Evolutionary conservation across 2,888 invertebrate genomes (phyloP), one percentile per base, ranked within the genome.

Genomic region (Andricus curvator): DNA sequence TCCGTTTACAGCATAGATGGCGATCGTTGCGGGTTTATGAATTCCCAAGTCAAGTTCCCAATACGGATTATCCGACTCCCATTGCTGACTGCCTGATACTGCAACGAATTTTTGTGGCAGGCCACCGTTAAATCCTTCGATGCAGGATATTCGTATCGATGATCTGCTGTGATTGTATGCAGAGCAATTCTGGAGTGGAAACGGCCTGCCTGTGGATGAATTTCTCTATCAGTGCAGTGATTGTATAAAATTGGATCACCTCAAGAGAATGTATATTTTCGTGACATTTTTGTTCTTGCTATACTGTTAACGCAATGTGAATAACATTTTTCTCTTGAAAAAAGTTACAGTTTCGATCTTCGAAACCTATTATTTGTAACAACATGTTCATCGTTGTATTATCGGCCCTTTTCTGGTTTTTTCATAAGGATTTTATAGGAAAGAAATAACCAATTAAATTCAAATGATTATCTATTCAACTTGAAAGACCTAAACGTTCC

Each of bases 61-160:
- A 79, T 89, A 85, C 48, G 92, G 92, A 77, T 83, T 89, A 79
- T 85, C 77, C 76, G 92, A 92, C 82, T 91, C 92, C 84, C 89
- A 85, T 37, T 90, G 89, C 70, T 86, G 89, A 77, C 91, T 88
- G 84, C 89, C 90, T 70, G 89, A 89, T 60, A 90, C 87, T 20
- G 92, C 92, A 83, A 97, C 94, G 93, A 98, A 98, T 88, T 95
- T 96, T 93, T 98, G 98, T 2, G 97, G 97, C 77, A 97, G 94
- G 4, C 97, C 97, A 62, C 97, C 97, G 89, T 97, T 97, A 93
- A 97, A 97, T 88, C 97, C 96, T 93, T 97, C 97, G 79, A 96
- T 95, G 93, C 98, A 98, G 86, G 97, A 97, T 86, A 98, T 97
- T 93, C 96, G 96, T 84, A 98, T 93, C 5, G 97, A 96, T 90